phyloP scores from a whole-genome alignment of 2,888 invertebrate genomes.

The Agonum fuliginosum region DNA sequence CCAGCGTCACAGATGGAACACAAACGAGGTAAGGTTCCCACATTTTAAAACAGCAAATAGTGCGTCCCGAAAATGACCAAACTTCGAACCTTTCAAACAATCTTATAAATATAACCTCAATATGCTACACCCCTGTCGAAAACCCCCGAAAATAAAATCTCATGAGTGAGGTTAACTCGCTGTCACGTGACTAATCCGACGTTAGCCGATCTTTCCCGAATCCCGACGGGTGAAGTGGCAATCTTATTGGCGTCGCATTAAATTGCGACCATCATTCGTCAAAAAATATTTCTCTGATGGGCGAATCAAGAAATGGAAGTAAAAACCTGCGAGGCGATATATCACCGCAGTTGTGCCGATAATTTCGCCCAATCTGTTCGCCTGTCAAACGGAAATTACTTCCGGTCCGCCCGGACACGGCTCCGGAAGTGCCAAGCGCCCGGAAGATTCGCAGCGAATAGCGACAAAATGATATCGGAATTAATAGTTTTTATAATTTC shows the following conservation, averaged over 20 bases:
- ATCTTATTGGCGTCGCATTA: constrained; percentile 33
- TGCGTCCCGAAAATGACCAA: too few relatives aligned
- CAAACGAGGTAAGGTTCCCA: constrained; percentile 89
- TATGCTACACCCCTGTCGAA: constrained; percentile 1
- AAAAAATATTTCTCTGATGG: constrained; percentile 40
- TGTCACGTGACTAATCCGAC: constrained; percentile 28
- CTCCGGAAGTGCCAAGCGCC: neutral
- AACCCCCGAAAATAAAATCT: constrained; percentile 14
- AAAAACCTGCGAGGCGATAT: constrained; percentile 33
- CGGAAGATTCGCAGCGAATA: too few relatives aligned
- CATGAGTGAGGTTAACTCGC: constrained; percentile 33
- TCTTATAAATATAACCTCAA: neutral
- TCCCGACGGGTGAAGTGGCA: neutral
- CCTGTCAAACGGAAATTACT: constrained; percentile 54
- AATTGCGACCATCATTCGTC: constrained; percentile 39
- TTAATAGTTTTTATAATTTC: too few relatives aligned
- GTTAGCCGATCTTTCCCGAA: constrained; percentile 19
- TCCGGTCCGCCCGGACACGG: constrained; percentile 32
- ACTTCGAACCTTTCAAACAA: constrained; percentile 2
- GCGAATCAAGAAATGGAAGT: neutral
- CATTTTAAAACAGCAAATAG: constrained; percentile 32
- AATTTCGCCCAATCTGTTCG: constrained; percentile 47
- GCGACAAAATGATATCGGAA: too few relatives aligned
- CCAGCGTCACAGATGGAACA: constrained; percentile 98
- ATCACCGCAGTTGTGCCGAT: constrained; percentile 40